Conservation (phyloP, 2,797 vertebrate genomes). For the Urophycis tenuis region DNA sequence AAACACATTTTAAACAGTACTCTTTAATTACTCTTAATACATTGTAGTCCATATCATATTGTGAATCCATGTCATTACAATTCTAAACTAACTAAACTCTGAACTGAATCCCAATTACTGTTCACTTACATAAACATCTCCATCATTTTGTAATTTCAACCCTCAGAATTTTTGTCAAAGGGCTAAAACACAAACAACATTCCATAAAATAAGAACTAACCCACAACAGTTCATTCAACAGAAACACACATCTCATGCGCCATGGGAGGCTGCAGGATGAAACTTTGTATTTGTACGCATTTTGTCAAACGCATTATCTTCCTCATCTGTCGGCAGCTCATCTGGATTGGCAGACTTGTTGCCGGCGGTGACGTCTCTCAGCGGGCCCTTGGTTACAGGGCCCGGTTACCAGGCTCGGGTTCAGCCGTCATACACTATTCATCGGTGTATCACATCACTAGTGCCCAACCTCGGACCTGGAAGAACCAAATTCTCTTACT, state of each 20-base stretch:
- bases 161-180: not conserved
- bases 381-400: conserved; percentile 67
- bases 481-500: conserved; percentile 68
- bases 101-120: not conserved
- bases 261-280: not conserved
- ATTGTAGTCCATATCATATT: not conserved
- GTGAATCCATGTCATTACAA: not conserved
- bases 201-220: not conserved
- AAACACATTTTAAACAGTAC: not conserved
- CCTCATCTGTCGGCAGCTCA: not conserved
- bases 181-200: no score
- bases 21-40: not conserved
- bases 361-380: conserved; percentile 61
- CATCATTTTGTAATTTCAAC: not conserved
- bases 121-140: not conserved
- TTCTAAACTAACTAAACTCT: not conserved
- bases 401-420: conserved; percentile 69
- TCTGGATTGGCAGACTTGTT: conserved; percentile 46
- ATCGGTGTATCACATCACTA: conserved; percentile 77
- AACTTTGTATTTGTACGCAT: not conserved
- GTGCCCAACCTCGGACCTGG: conserved; percentile 60
- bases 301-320: not conserved
- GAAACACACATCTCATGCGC: not conserved
- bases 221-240: not conserved
- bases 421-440: conserved; percentile 83